phyloP scores from a whole-genome alignment of 2,113 vertebrate species.

The Labeo catla region DNA sequence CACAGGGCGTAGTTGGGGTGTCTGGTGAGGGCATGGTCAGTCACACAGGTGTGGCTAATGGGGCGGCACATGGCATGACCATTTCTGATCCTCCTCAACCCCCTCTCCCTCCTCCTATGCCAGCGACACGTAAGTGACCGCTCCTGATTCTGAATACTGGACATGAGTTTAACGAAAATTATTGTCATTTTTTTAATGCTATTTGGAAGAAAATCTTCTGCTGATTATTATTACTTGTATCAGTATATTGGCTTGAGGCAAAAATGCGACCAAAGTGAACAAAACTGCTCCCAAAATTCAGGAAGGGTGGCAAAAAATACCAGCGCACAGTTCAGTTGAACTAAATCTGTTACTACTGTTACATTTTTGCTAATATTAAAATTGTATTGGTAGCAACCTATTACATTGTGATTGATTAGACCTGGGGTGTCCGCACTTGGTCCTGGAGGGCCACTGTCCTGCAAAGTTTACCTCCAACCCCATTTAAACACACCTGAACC shows the following conservation, averaged over 20 bases:
- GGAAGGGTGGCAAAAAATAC: no score
- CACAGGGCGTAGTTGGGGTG: conserved; percentile 49
- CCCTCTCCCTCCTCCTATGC: conserved; percentile 64
- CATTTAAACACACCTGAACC: no score
- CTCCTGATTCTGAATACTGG: background rate
- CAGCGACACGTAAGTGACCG: conserved; percentile 36
- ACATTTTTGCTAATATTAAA: background rate
- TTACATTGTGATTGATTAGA: no score
- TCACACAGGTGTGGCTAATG: conserved; percentile 52
- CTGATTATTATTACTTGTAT: background rate
- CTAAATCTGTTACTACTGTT: background rate
- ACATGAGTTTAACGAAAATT: background rate
- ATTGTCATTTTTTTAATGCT: background rate
- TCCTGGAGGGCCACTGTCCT: no score
- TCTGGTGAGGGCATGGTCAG: conserved; percentile 52
- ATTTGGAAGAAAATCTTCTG: background rate
- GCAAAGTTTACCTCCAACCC: no score
- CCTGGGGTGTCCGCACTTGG: no score
- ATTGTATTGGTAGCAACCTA: background rate
- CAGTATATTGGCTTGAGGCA: background rate
- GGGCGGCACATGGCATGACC: conserved; percentile 19
- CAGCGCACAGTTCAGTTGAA: background rate
- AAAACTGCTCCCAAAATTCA: background rate
- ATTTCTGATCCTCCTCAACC: conserved; percentile 76
- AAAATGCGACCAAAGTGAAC: background rate